A percentile compares a stretch with the other conserved stretches of the same genome.
phyloP scores from a whole-genome alignment of 2,797 vertebrate genomes.

The Kryptolebias ocellatus region DNA sequence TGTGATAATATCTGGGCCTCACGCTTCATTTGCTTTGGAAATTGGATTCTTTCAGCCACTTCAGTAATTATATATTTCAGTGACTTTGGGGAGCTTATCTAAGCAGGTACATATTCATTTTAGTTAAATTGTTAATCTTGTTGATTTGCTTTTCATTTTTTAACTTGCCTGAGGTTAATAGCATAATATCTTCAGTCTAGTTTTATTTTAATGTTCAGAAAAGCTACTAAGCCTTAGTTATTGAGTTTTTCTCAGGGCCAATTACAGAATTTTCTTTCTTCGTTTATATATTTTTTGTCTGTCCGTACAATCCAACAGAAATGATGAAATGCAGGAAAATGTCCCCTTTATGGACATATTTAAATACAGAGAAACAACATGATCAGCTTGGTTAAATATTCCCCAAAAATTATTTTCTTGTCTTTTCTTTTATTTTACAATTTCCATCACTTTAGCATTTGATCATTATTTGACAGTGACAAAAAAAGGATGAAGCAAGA shows the following conservation, averaged over 20 bases:
- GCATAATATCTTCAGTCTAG: slow-evolving; percentile 1
- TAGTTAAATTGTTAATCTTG: slow-evolving; percentile 21
- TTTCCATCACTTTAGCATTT: too few relatives aligned
- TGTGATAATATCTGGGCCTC: slow-evolving; percentile 38
- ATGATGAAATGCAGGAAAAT: too few relatives aligned
- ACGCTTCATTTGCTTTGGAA: slow-evolving; percentile 44
- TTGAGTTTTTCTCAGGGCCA: background rate
- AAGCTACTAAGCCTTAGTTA: background rate
- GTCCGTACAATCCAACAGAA: too few relatives aligned
- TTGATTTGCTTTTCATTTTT: slow-evolving; percentile 1
- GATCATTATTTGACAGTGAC: too few relatives aligned
- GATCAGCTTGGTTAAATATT: too few relatives aligned
- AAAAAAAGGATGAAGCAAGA: too few relatives aligned
- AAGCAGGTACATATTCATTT: slow-evolving; percentile 16
- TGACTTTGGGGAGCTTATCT: slow-evolving; percentile 32
- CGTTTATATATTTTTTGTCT: too few relatives aligned
- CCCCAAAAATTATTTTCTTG: too few relatives aligned
- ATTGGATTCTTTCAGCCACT: slow-evolving; percentile 46
- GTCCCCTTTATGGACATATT: too few relatives aligned
- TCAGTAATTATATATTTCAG: slow-evolving; percentile 40
- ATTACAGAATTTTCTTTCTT: too few relatives aligned
- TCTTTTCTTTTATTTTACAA: too few relatives aligned
- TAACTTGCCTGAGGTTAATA: slow-evolving; percentile 13
- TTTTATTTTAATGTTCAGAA: background rate
- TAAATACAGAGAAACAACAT: too few relatives aligned